Evolutionary conservation across 2,888 invertebrate genomes (phyloP).

Genomic region (Diadromus collaris): DNA sequence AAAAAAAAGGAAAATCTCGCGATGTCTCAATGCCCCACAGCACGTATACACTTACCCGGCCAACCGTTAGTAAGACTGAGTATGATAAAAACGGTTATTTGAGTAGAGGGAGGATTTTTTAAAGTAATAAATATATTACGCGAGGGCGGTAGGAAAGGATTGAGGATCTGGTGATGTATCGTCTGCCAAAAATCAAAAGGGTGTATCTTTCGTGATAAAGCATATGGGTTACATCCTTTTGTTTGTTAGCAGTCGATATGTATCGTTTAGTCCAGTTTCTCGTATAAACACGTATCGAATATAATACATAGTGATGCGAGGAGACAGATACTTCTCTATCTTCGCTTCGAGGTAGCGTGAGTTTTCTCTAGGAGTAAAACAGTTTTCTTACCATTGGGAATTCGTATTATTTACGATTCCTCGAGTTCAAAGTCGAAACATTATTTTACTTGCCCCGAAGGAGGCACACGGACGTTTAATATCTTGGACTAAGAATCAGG

Average conservation of each 20-base stretch:
- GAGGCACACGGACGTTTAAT: background rate
- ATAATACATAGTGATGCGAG: constrained; percentile 27
- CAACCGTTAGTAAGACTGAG: constrained; percentile 65
- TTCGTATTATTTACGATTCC: background rate
- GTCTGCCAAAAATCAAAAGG: background rate
- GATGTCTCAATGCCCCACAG: constrained; percentile 39
- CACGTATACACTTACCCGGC: constrained; percentile 56
- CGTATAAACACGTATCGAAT: constrained; percentile 48
- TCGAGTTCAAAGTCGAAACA: background rate
- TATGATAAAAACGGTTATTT: constrained; percentile 59
- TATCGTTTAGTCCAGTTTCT: constrained; percentile 48
- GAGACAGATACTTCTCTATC: constrained; percentile 46
- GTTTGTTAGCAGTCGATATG: background rate
- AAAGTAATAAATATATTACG: constrained; percentile 42
- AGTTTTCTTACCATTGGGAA: background rate
- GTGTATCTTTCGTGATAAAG: background rate
- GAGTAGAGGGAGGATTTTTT: constrained; percentile 60
- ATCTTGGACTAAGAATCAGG: background rate
- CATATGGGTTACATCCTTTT: background rate
- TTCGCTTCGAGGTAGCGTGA: background rate
- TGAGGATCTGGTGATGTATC: constrained; percentile 37
- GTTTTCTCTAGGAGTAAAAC: background rate
- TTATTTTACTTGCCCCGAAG: background rate
- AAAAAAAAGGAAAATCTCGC: constrained; percentile 33
- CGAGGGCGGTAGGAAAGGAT: constrained; percentile 30